phyloP scores from a whole-genome alignment of 2,113 vertebrate species.

The Micronycteris hirsuta region DNA sequence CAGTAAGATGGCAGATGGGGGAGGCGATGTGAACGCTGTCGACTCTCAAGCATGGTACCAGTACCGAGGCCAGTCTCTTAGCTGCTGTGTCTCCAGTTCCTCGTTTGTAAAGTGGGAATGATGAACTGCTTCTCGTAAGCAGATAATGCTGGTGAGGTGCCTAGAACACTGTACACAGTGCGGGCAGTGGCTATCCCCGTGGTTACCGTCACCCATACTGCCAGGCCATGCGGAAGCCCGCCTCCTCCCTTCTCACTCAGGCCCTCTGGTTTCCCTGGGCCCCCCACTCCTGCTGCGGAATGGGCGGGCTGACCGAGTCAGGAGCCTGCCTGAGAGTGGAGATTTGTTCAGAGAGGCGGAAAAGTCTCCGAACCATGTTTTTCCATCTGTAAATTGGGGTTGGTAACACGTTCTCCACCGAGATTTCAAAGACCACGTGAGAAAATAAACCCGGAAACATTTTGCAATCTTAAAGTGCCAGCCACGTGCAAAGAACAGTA shows the following conservation, averaged over 20 bases:
- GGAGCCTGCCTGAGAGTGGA: neutral
- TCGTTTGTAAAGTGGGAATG: neutral
- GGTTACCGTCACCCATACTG: accelerated
- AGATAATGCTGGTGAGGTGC: accelerated
- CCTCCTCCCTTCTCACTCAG: neutral
- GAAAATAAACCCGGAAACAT: neutral
- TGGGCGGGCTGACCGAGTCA: accelerated
- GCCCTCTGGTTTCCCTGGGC: neutral
- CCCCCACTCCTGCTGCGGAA: neutral
- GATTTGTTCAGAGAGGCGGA: neutral
- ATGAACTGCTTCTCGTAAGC: neutral
- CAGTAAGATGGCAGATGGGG: neutral
- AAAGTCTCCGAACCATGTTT: neutral
- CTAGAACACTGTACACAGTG: too few relatives aligned
- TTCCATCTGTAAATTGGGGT: neutral
- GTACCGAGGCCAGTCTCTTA: neutral
- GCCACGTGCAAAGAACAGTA: neutral
- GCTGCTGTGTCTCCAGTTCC: neutral
- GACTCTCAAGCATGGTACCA: neutral
- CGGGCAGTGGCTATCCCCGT: accelerated
- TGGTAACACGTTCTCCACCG: neutral
- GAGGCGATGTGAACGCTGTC: neutral
- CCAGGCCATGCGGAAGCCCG: accelerated
- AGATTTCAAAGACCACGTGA: neutral
- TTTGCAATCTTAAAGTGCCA: neutral